A percentile compares a stretch with the other conserved stretches of the same genome.
Evolutionary conservation across 2,797 vertebrate genomes (phyloP).

Genomic region (Halcyon leucocephala): DNA sequence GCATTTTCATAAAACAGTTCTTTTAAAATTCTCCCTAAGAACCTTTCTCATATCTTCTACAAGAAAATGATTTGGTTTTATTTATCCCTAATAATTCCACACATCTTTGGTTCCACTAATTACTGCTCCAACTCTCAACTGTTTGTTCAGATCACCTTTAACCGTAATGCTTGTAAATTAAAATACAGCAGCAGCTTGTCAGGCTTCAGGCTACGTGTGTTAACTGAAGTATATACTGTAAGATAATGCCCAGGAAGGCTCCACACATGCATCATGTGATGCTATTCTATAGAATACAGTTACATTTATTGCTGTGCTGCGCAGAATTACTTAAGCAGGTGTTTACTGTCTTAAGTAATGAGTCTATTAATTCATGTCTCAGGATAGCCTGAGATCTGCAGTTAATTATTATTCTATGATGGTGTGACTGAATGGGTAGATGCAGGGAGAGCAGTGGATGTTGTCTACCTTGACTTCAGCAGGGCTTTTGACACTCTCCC

Average conservation of each 20-base stretch:
- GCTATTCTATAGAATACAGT: neutral
- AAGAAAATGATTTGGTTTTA: conserved; percentile 50
- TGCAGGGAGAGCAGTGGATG: no score
- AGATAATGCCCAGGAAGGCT: neutral
- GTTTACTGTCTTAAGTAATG: neutral
- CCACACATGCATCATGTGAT: neutral
- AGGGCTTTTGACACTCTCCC: no score
- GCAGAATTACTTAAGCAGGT: neutral
- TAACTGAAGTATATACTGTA: neutral
- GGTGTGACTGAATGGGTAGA: no score
- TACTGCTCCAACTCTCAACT: conserved; percentile 49
- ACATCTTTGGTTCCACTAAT: conserved; percentile 29
- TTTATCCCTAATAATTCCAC: conserved; percentile 53
- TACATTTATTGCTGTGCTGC: neutral
- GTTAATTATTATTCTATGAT: neutral
- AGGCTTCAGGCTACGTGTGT: neutral
- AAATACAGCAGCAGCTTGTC: conserved; percentile 11
- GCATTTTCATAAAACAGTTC: conserved; percentile 43
- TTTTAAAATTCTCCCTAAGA: conserved; percentile 40
- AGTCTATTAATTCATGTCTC: neutral
- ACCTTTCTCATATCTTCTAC: conserved; percentile 18
- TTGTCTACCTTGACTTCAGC: no score
- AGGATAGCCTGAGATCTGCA: neutral
- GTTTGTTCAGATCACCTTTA: conserved; percentile 56
- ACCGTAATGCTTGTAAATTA: conserved; percentile 20